Percentiles rank a stretch among this genome's conserved stretches.
phyloP scores from a whole-genome alignment of 2,113 vertebrate genomes.

The Prunella himalayana region DNA sequence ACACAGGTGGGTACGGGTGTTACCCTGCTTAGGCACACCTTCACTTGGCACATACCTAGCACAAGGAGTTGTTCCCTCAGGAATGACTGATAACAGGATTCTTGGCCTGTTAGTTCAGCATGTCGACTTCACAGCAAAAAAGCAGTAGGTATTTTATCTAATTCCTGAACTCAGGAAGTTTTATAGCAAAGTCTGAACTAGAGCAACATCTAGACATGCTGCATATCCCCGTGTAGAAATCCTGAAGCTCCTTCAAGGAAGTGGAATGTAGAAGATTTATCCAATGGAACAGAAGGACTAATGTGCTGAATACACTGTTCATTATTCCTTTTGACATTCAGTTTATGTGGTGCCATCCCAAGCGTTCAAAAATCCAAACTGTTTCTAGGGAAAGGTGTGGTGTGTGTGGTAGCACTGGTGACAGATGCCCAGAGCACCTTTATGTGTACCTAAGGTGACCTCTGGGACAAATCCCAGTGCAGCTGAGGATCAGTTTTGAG shows the following conservation, averaged over 20 bases:
- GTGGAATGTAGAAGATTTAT: not conserved
- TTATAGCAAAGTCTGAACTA: not conserved
- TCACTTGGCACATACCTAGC: not conserved
- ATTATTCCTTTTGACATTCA: not conserved
- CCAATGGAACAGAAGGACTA: not conserved
- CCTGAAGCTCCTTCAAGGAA: not conserved
- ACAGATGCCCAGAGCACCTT: not conserved
- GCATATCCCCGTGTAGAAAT: not conserved
- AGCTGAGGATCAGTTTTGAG: not conserved
- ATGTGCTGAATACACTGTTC: not conserved
- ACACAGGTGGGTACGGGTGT: slow-evolving; percentile 87
- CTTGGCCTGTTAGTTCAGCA: not conserved
- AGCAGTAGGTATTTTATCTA: not conserved
- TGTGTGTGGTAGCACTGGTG: not conserved
- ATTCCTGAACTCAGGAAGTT: not conserved
- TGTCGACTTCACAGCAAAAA: not conserved
- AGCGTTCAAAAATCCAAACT: not conserved
- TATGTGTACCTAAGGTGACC: not conserved
- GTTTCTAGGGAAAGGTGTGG: not conserved
- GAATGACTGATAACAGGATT: not conserved
- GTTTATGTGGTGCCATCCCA: not conserved
- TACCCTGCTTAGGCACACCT: not conserved
- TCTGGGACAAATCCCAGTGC: not conserved
- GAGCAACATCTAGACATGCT: not conserved
- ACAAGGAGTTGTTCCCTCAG: not conserved